phyloP scores from a whole-genome alignment of 2,113 vertebrate genomes.

The Corydoras maculifer region DNA sequence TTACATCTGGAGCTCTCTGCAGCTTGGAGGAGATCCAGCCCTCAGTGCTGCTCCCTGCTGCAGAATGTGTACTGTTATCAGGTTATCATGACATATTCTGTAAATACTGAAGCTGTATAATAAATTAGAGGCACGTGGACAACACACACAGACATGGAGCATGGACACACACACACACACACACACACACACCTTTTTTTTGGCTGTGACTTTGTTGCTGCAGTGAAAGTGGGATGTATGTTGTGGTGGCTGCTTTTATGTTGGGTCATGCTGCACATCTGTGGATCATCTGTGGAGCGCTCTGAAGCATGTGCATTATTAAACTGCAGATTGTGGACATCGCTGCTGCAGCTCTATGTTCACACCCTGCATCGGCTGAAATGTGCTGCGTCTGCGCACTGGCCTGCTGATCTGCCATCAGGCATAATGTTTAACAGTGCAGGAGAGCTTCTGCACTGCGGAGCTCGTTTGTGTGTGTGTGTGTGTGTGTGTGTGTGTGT shows the following conservation, averaged over 20 bases:
- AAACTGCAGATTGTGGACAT: neutral
- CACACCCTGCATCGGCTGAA: slow-evolving; percentile 34
- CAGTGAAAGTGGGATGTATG: no score
- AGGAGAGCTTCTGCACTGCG: slow-evolving; percentile 49
- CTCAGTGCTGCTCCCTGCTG: neutral
- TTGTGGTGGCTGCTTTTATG: no score
- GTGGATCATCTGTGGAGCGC: no score
- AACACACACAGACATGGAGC: neutral
- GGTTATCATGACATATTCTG: slow-evolving; percentile 4
- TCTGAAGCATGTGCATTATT: neutral
- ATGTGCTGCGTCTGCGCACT: slow-evolving; percentile 57
- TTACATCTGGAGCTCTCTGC: neutral
- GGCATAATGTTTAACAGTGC: slow-evolving; percentile 56
- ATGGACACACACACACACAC: neutral
- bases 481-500: slow-evolving; percentile 24
- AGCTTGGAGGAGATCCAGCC: neutral
- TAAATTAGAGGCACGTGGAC: slow-evolving; percentile 29
- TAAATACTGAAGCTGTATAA: slow-evolving; percentile 18
- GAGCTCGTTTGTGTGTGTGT: slow-evolving; percentile 39
- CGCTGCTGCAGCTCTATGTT: slow-evolving; percentile 16
- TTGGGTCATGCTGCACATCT: no score
- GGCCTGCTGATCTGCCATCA: slow-evolving; percentile 45
- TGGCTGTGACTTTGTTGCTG: no score
- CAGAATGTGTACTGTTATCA: slow-evolving; percentile 1
- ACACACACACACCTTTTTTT: neutral